Base-by-base conservation (phyloP, 2,888 invertebrate species). In the Ophonus ardosiacus region DNA sequence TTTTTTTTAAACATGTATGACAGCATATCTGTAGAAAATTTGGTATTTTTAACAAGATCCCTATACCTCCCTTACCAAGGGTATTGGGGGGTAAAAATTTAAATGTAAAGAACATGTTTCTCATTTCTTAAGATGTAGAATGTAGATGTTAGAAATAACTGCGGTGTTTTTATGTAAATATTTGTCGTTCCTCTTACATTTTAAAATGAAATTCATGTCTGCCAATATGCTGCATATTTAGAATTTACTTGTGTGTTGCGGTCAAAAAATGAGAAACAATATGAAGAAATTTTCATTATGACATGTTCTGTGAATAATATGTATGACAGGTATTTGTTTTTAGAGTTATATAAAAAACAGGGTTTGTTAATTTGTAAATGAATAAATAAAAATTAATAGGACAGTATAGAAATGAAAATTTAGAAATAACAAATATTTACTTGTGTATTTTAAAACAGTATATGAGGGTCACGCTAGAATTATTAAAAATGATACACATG, bases 161-260 rank as follows among this genome's bases (percentile, higher is more conserved):
- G 31, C 10, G 15, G 68, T 68, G 68, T 68, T 68, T 63, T 68
- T 68, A 68, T 68, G 68, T 68, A 68, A 38, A 68, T 68, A 68
- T 38, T 31, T 68, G 31, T 68, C 68, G 38, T 31, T 68, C 15
- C 31, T 68, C 65, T 15, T 65, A 65, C 68, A 24, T 68, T 68
- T 38, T 68, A 68, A 68, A 68, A 68, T 68, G 68, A 68, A 68
- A 68, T 68, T 68, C 68, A 68, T 68, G 68, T 68, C 68, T 38
- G 38, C 68, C 38, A 68, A 68, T 68, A 68, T 38, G 31, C 68
- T n/a, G 68, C 68, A 68, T 68, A 68, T 68, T 68, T 68, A 68
- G 68, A 68, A 68, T 68, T 68, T 68, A 31, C 15, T 68, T 15
- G 38, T 31, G n/a, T 68, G n/a, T 68, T 38, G 15, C n/a, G 68